phyloP scores from a whole-genome alignment of 2,113 vertebrate species.

The Lophura nycthemera region DNA sequence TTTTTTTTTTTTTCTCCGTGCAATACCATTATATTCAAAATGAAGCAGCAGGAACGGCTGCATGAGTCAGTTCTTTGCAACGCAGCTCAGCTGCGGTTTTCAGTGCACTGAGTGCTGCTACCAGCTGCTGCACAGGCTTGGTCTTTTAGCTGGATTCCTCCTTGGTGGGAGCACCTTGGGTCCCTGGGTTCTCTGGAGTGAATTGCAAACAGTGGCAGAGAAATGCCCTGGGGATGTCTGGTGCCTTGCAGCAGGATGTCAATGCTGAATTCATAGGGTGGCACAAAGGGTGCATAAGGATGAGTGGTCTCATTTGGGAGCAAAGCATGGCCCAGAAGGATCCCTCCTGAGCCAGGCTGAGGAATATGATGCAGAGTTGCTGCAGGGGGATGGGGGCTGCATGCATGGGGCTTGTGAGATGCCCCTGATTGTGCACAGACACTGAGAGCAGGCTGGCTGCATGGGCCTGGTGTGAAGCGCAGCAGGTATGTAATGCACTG shows the following conservation, averaged over 20 bases:
- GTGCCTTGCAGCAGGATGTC: background rate
- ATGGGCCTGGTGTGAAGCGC: background rate
- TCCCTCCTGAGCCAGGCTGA: background rate
- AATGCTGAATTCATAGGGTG: background rate
- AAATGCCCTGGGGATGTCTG: background rate
- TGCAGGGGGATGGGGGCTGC: background rate
- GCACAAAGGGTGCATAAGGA: fast-evolving
- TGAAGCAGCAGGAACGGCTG: conserved; percentile 2
- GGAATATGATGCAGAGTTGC: background rate
- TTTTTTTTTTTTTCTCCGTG: background rate
- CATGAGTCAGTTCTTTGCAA: conserved; percentile 45
- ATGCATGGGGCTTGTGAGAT: background rate
- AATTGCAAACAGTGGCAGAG: background rate
- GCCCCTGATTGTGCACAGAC: background rate
- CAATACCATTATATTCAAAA: background rate
- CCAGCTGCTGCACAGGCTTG: fast-evolving
- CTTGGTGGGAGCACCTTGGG: fast-evolving
- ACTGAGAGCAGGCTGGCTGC: background rate
- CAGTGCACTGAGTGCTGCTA: background rate
- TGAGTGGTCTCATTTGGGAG: background rate
- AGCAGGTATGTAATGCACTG: background rate
- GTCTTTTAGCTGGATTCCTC: background rate
- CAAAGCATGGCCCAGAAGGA: background rate
- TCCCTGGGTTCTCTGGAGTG: background rate
- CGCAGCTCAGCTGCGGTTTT: background rate